A percentile compares a stretch with the other conserved stretches of the same genome.
Conservation (phyloP, 2,113 vertebrate species). For the Oryzias javanicus region DNA sequence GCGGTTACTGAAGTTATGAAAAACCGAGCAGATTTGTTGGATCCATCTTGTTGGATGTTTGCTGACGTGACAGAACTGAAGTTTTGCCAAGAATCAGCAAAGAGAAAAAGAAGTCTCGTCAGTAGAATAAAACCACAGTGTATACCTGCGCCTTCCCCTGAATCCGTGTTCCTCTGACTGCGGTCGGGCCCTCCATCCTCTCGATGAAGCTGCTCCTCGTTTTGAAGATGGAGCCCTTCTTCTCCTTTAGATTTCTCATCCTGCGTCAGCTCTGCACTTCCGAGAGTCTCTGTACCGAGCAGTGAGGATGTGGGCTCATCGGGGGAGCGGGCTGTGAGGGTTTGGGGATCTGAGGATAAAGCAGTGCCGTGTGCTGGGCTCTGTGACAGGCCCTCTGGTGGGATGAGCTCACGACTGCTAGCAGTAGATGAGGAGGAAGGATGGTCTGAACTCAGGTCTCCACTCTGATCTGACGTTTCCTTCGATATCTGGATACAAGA, state of each 20-base stretch:
- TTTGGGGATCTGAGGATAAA: conserved; percentile 70
- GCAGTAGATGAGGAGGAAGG: conserved; percentile 18
- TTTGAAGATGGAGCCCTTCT: not conserved
- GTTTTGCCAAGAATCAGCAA: too few relatives aligned
- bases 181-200: conserved; percentile 49
- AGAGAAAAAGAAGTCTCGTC: too few relatives aligned
- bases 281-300: conserved; percentile 58
- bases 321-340: conserved; percentile 57
- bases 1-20: too few relatives aligned
- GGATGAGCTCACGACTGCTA: conserved; percentile 30
- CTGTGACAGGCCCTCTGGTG: conserved; percentile 29
- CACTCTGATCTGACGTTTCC: conserved; percentile 27
- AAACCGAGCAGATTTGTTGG: not conserved
- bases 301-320: conserved; percentile 35
- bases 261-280: conserved; percentile 31
- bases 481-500: conserved; percentile 47
- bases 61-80: too few relatives aligned
- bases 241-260: conserved; percentile 29
- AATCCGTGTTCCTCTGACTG: conserved; percentile 18
- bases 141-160: conserved; percentile 64
- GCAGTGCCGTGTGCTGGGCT: conserved; percentile 36
- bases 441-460: conserved; percentile 15
- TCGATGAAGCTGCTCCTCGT: conserved; percentile 20
- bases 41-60: too few relatives aligned
- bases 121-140: not conserved